Evolutionary conservation across 2,888 invertebrate species (phyloP).

Genomic region (Bellardia pandia): DNA sequence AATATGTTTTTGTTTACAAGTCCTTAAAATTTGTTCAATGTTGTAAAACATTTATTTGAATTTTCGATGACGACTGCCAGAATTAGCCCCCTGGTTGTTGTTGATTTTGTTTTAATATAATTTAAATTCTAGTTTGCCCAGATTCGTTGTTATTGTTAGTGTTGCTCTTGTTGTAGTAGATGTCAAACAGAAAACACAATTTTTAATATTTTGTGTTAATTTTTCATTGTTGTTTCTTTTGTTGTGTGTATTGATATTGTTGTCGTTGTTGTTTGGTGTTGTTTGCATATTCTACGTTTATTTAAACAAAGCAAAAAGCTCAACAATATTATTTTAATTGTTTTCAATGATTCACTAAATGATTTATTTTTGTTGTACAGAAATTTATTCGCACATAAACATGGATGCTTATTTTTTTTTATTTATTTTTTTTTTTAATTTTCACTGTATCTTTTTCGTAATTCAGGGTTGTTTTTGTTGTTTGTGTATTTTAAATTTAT

Average conservation of each 20-base stretch:
- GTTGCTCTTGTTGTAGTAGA: conserved; percentile 35
- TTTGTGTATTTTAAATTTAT: not conserved
- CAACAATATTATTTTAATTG: conserved; percentile 64
- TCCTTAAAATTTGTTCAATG: too few relatives aligned
- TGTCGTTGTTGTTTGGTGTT: not conserved
- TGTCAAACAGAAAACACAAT: conserved; percentile 43
- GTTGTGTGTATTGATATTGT: conserved; percentile 9
- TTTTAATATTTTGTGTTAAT: conserved; percentile 56
- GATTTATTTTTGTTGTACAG: conserved; percentile 54
- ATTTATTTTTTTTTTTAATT: not conserved
- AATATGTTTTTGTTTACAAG: too few relatives aligned
- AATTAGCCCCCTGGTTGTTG: too few relatives aligned
- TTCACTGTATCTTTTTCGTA: not conserved
- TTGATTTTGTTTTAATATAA: too few relatives aligned
- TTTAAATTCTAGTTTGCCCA: conserved; percentile 51
- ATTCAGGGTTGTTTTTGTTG: conserved; percentile 26
- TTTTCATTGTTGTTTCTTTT: conserved; percentile 46
- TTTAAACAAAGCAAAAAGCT: conserved; percentile 60
- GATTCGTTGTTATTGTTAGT: conserved; percentile 36
- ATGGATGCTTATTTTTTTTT: not conserved
- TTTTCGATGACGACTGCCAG: too few relatives aligned
- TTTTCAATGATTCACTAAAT: conserved; percentile 67
- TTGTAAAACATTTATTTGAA: too few relatives aligned
- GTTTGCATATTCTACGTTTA: conserved; percentile 22
- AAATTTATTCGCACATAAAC: conserved; percentile 8